Percentiles rank a stretch among this genome's conserved stretches.
Evolutionary conservation across 2,797 vertebrate genomes (phyloP).

Genomic region (Neomorphus geoffroyi): DNA sequence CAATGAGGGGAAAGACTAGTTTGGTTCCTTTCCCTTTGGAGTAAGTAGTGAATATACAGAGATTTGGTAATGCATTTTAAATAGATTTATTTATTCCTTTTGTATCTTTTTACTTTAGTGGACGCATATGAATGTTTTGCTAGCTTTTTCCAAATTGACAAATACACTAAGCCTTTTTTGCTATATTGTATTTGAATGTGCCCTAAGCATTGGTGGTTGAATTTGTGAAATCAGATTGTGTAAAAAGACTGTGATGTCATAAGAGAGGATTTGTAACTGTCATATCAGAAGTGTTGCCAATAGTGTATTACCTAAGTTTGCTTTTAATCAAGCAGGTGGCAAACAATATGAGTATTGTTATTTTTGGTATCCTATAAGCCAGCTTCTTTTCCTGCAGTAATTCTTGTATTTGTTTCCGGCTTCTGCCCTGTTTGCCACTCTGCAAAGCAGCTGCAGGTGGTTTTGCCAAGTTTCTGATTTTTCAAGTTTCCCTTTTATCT

Average conservation of each 20-base stretch:
- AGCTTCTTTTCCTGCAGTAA: not conserved
- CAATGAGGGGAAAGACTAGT: not conserved
- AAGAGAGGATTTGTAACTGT: not conserved
- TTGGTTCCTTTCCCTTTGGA: not conserved
- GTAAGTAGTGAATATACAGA: not conserved
- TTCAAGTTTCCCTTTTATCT: conserved; percentile 45
- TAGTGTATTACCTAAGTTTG: not conserved
- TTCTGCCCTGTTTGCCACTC: not conserved
- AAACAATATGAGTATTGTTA: not conserved
- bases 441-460: not conserved
- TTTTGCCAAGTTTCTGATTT: conserved; percentile 41
- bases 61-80: not conserved
- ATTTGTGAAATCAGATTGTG: not conserved
- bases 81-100: not conserved
- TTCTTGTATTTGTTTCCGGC: conserved; percentile 1
- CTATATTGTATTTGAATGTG: not conserved
- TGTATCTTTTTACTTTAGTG: not conserved
- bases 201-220: not conserved
- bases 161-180: not conserved
- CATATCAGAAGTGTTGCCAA: not conserved
- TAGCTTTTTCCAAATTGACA: not conserved
- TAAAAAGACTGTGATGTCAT: not conserved
- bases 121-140: not conserved
- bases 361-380: not conserved
- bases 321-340: not conserved